Evolutionary conservation across 2,888 invertebrate genomes (phyloP), one percentile per base, ranked within the genome.

Genomic region (Caenorhabditis parvicauda): DNA sequence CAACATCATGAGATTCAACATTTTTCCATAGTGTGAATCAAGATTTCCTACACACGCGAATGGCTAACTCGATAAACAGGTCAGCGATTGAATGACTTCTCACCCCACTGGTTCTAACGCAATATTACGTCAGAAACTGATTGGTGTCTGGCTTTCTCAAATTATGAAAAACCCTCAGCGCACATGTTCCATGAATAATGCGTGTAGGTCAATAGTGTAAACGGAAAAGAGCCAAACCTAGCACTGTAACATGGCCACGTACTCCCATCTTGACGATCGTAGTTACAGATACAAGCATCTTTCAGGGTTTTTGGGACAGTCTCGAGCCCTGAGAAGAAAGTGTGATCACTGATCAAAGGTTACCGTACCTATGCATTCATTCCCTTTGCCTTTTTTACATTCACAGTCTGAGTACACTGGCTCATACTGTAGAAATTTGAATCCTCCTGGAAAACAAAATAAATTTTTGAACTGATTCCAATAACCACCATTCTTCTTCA

Each of bases 241-340:
- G 69, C 54, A 48, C 64, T 66, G 46, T 75, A 77, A 52, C 80
- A 80, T 2, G 80, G 80, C 79, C 79, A 80, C 2, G 77, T 71
- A 27, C 71, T 74, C 22, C 70, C 64, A 49, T 76, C 75, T 22
- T 70, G 71, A 38, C 76, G 65, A 49, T 79, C 79, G 54, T 71
- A 79, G 58, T 76, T 79, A 59, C 80, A 80, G 25, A 79, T 58
- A 24, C 77, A 74, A 12, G 66, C 65, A 29, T 75, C 63, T 0
- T 62, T 44, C 5, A 69, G 50, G 44, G 54, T 65, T 37, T 60
- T 35, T 1, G 74, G 72, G 7, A 75, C 65, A 5, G 64, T 47
- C 27, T 69, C 58, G 39, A 58, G 48, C 38, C 57, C 57, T 57
- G 32, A 43, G 50, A 41, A 22, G 17, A 7, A 7, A n/a, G n/a